Percentiles rank a stretch among this genome's conserved stretches.
Conservation (phyloP, 2,113 vertebrate genomes). For the Seriola rivoliana region DNA sequence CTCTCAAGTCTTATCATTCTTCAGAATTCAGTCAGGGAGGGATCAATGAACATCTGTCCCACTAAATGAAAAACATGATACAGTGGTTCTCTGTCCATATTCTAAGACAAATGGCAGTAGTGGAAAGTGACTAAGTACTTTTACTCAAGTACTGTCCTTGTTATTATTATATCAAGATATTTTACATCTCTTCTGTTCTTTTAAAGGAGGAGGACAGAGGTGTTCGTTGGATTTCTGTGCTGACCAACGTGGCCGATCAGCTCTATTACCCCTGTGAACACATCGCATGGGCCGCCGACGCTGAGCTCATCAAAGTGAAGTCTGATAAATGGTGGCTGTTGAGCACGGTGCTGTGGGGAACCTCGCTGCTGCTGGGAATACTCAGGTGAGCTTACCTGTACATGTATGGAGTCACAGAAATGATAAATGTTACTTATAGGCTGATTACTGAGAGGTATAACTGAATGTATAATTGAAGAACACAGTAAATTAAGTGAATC, state of each 20-base stretch:
- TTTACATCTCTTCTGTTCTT: background rate
- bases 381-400: slow-evolving; percentile 82
- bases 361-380: slow-evolving; percentile 89
- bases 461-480: no score
- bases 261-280: slow-evolving; percentile 98
- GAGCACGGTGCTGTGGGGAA: slow-evolving; percentile 88
- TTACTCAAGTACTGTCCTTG: no score
- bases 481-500: no score
- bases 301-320: slow-evolving; percentile 82
- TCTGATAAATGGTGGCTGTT: slow-evolving; percentile 91
- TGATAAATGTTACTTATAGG: no score
- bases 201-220: slow-evolving; percentile 88
- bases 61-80: background rate
- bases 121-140: no score
- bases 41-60: background rate
- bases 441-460: background rate
- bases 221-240: slow-evolving; percentile 89
- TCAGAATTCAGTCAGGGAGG: background rate
- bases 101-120: no score
- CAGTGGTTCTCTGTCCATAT: no score
- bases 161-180: no score
- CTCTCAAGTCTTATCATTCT: background rate
- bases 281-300: slow-evolving; percentile 93
- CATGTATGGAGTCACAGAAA: background rate
- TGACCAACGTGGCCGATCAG: slow-evolving; percentile 92